These are phyloP conservation scores for Drosophila pruinosa DNA, from an alignment of 1,140 invertebrate species.

Conservation along the genomic window DNA sequence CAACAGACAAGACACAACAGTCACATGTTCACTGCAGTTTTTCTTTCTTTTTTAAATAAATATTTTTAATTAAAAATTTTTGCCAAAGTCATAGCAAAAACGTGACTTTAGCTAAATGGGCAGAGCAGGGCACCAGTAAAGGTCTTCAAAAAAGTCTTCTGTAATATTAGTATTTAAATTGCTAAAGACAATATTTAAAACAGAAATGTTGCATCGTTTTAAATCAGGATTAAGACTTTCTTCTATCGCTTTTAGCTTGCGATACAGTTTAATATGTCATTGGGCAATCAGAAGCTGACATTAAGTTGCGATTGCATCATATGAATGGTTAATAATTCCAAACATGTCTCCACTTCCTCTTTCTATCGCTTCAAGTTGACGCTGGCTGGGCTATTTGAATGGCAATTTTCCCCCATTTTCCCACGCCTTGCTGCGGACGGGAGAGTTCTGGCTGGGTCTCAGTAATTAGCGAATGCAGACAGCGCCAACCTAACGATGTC, in stretches of 20 bases:
- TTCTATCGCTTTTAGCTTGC: not conserved
- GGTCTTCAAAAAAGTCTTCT: not conserved
- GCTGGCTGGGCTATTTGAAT: constrained; percentile 18
- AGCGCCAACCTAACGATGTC: constrained; percentile 78
- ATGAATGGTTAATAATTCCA: constrained; percentile 15
- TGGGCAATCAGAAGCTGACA: not conserved
- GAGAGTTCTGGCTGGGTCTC: constrained; percentile 8
- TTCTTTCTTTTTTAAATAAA: constrained; percentile 40
- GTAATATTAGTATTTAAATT: not conserved
- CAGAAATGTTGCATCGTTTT: too few relatives aligned
- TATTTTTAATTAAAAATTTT: constrained; percentile 54
- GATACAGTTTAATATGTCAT: constrained; percentile 5
- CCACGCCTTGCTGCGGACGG: constrained; percentile 53
- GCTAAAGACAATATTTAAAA: too few relatives aligned
- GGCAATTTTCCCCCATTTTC: constrained; percentile 47
- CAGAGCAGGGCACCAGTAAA: not conserved
- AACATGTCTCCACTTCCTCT: constrained; percentile 13
- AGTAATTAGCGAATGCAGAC: constrained; percentile 75
- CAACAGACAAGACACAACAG: constrained; percentile 38
- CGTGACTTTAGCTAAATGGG: constrained; percentile 30
- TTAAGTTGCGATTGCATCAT: constrained; percentile 2
- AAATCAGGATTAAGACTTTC: not conserved
- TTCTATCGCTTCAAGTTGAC: not conserved
- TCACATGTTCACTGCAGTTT: constrained; percentile 35
- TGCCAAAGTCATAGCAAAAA: constrained; percentile 22